phyloP scores from a whole-genome alignment of 2,888 invertebrate species.

The Diabrotica balteata region DNA sequence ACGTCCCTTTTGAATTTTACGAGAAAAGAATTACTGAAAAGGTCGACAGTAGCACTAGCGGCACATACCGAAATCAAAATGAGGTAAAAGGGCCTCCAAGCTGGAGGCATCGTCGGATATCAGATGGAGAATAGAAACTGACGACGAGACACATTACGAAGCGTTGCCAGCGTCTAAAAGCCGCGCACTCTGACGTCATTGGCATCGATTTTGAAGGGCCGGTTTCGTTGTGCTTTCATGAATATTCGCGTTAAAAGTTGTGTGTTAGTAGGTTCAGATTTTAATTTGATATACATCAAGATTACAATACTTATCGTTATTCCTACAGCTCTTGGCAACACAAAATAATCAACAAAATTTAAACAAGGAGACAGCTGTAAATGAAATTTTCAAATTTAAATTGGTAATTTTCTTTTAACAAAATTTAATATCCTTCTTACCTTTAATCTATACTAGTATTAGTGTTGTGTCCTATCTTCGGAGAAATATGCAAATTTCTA shows the following conservation, averaged over 20 bases:
- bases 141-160: constrained; percentile 18
- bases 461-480: too few species aligned
- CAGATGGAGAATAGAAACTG: constrained; percentile 41
- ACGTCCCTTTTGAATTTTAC: constrained; percentile 86
- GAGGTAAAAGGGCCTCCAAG: constrained; percentile 50
- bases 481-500: too few species aligned
- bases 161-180: constrained; percentile 28
- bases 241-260: neutral
- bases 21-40: constrained; percentile 96
- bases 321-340: too few species aligned
- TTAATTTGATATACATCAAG: neutral
- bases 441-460: too few species aligned
- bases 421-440: too few species aligned
- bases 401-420: too few species aligned
- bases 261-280: constrained; percentile 7
- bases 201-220: constrained; percentile 47
- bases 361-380: too few species aligned
- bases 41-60: constrained; percentile 52
- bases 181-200: constrained; percentile 52
- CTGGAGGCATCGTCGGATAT: constrained; percentile 55
- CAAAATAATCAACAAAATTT: too few species aligned
- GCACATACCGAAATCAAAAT: constrained; percentile 42
- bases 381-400: too few species aligned
- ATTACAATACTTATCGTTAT: too few species aligned
- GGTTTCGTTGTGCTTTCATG: constrained; percentile 18